phyloP scores from a whole-genome alignment of 2,797 vertebrate genomes.

The Cynopterus sphinx region DNA sequence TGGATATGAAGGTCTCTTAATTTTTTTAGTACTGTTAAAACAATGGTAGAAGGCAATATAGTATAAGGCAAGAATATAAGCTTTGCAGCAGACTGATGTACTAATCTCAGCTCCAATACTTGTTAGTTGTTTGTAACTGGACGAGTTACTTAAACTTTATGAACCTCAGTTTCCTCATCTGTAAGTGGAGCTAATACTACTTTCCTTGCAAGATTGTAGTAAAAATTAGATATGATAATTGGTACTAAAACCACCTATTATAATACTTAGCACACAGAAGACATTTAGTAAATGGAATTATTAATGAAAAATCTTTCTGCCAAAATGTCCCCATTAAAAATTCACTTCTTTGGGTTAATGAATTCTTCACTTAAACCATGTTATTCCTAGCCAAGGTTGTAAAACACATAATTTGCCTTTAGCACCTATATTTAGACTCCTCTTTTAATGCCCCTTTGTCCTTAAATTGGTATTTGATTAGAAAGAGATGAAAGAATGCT shows the following conservation, averaged over 20 bases:
- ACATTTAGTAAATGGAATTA: constrained; percentile 59
- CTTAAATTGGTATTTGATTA: constrained; percentile 48
- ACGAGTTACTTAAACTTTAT: not conserved
- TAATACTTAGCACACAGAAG: constrained; percentile 16
- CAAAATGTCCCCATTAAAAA: constrained; percentile 57
- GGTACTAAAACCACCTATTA: constrained; percentile 51
- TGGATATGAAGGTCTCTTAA: not conserved
- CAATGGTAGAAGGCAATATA: not conserved
- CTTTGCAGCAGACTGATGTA: not conserved
- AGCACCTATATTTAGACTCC: constrained; percentile 26
- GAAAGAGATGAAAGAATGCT: constrained; percentile 27
- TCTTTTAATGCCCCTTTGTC: constrained; percentile 28
- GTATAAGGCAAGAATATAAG: not conserved
- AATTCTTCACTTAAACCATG: constrained; percentile 46
- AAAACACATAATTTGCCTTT: constrained; percentile 54
- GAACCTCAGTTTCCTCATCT: constrained; percentile 12
- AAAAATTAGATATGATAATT: constrained; percentile 27
- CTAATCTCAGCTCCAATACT: not conserved
- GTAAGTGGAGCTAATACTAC: not conserved
- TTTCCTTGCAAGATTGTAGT: constrained; percentile 3
- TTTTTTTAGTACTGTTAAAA: not conserved
- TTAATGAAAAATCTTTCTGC: constrained; percentile 54
- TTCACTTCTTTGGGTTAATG: constrained; percentile 57
- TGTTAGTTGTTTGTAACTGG: not conserved
- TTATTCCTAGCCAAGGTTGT: constrained; percentile 9